phyloP scores from a whole-genome alignment of 2,888 invertebrate genomes.

The Nezara viridula region DNA sequence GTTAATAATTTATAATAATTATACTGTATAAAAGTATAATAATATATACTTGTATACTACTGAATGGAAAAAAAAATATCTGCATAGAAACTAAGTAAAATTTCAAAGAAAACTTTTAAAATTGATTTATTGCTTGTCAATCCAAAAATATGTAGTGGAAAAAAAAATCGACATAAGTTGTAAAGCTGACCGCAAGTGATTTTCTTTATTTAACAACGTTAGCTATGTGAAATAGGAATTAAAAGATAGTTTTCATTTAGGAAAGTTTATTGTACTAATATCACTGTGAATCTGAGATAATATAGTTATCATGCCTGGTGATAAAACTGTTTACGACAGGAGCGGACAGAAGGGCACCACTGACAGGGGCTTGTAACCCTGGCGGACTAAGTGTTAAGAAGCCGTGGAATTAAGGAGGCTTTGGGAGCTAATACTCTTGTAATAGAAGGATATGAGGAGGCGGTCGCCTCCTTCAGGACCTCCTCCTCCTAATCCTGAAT shows the following conservation, averaged over 20 bases:
- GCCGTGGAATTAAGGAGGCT: slow-evolving; percentile 33
- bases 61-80: too few relatives aligned
- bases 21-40: too few relatives aligned
- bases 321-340: slow-evolving; percentile 32
- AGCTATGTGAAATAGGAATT: not conserved
- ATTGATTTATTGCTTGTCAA: too few relatives aligned
- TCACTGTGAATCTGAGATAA: not conserved
- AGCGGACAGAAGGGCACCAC: not conserved
- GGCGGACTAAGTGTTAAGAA: slow-evolving; percentile 21
- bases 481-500: slow-evolving; percentile 53
- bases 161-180: too few relatives aligned
- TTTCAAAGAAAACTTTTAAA: too few relatives aligned
- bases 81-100: too few relatives aligned
- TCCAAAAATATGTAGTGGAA: too few relatives aligned
- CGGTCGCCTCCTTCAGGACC: not conserved
- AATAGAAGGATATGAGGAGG: slow-evolving; percentile 33
- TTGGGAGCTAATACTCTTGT: slow-evolving; percentile 44
- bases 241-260: not conserved
- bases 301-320: not conserved
- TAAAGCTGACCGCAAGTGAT: too few relatives aligned
- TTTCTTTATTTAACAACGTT: too few relatives aligned
- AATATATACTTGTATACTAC: too few relatives aligned
- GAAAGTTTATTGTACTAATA: not conserved
- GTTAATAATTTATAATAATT: too few relatives aligned
- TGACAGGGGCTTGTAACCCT: not conserved